Conservation (phyloP, 2,113 vertebrate genomes). For the Salvelinus namaycush region DNA sequence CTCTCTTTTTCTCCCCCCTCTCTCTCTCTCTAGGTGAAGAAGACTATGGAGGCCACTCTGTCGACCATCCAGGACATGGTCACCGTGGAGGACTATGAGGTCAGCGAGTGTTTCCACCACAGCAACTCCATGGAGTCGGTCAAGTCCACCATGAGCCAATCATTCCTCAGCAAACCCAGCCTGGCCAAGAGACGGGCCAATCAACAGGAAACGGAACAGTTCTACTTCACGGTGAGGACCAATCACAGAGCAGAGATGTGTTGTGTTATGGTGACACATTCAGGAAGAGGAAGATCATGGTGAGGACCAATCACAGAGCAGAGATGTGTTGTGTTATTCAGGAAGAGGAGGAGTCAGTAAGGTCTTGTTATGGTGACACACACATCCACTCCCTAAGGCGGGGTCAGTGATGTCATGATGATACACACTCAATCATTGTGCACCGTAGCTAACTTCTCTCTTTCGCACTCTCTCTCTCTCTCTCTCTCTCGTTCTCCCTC, state of each 20-base stretch:
- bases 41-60: conserved; percentile 97
- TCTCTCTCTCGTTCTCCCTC: too few relatives aligned
- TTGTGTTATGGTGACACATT: too few relatives aligned
- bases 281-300: too few relatives aligned
- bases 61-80: conserved; percentile 99
- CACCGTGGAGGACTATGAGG: conserved; percentile 95
- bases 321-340: not conserved
- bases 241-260: not conserved
- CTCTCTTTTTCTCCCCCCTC: not conserved
- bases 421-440: too few relatives aligned
- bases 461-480: too few relatives aligned
- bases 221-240: conserved; percentile 90
- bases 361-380: too few relatives aligned
- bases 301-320: not conserved
- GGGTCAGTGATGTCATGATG: too few relatives aligned
- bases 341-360: not conserved
- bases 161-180: conserved; percentile 98
- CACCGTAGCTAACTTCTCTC: too few relatives aligned
- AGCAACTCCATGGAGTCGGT: conserved; percentile 99
- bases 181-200: conserved; percentile 95
- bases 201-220: conserved; percentile 98
- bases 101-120: conserved; percentile 97
- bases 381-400: too few relatives aligned
- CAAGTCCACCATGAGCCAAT: conserved; percentile 94
- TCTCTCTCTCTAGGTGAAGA: conserved; percentile 84